Percentiles rank a stretch among this genome's conserved stretches.
Conservation (phyloP, 2,888 invertebrate genomes). For the Tinea semifulvella region DNA sequence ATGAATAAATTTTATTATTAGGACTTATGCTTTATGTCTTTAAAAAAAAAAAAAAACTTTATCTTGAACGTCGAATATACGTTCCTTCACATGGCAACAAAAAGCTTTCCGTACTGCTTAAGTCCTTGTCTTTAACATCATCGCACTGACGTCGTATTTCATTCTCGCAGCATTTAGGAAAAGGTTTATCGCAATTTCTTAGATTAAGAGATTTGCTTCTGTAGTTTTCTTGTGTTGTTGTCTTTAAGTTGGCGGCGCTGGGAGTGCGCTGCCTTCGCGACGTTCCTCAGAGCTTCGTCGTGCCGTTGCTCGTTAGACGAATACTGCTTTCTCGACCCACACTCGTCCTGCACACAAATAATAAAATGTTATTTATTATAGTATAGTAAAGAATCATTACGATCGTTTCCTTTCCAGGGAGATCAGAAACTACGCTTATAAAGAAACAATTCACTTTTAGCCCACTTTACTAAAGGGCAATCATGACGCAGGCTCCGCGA, state of each 20-base stretch:
- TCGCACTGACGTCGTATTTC: conserved; percentile 32
- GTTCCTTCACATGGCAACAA: conserved; percentile 32
- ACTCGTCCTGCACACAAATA: conserved; percentile 37
- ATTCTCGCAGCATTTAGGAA: conserved; percentile 51
- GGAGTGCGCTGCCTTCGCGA: conserved; percentile 31
- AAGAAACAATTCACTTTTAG: too few species aligned
- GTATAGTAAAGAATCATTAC: not conserved
- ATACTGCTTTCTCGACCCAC: conserved; percentile 55
- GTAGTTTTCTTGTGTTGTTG: conserved; percentile 33
- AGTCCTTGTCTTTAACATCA: conserved; percentile 32
- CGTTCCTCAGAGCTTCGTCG: conserved; percentile 57
- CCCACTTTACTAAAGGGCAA: too few species aligned
- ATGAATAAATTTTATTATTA: too few species aligned
- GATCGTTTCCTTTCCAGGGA: too few species aligned
- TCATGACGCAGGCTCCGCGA: too few species aligned
- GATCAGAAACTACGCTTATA: too few species aligned
- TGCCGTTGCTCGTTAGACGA: conserved; percentile 49
- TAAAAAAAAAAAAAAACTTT: not conserved
- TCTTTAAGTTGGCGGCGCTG: conserved; percentile 23
- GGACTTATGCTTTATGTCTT: too few species aligned
- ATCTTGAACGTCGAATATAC: not conserved
- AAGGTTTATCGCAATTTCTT: conserved; percentile 38
- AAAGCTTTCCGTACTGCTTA: conserved; percentile 44
- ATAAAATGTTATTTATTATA: conserved; percentile 6
- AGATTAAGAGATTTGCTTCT: conserved; percentile 34